Base-by-base conservation (phyloP, 2,113 vertebrate species). In the Microtus richardsoni region DNA sequence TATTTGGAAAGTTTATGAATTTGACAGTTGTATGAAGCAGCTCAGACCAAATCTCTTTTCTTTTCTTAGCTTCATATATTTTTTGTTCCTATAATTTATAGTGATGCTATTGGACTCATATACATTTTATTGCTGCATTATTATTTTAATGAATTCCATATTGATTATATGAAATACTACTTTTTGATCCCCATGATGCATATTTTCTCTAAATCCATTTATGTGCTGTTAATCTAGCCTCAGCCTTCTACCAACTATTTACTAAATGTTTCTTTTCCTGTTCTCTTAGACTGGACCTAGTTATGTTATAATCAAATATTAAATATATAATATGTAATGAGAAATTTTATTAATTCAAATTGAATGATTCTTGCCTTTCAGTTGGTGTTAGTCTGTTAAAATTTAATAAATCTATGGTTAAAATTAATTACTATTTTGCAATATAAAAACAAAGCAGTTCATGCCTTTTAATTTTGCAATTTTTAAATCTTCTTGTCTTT, bases 401-500 rank as follows among this genome's bases (percentile, higher is more conserved):
- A 85, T 91, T 66, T 70, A 91, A 79, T 28, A n/a, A 93, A 74
- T 86, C 5, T 90, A 52, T 47, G 24, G 47, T 22, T 73, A 44
- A 36, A 60, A 19, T 60, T 93, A 92, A 88, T 36, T 47, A 41
- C 64, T 64, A 52, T 91, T 91, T 78, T 93, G 5, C 21, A 83
- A 41, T 33, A 83, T 54, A 82, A 78, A 68, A 47, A 39, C 66
- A 66, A 22, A 19, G 2, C n/a, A 54, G 33, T 87, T 88, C n/a
- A 36, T 89, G 41, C 0, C 44, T n/a, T 75, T 74, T 64, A 62
- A 58, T 64, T 80, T 83, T 80, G 19, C 49, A 86, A 14, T 28
- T 91, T 64, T 91, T 75, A 93, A 71, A 89, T 24, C 5, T 22
- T 47, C 22, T 74, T 88, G 17, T n/a, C n/a, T 91, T 94, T 41